Evolutionary conservation across 2,888 invertebrate species (phyloP).

Genomic region (Linnaemya tessellans): DNA sequence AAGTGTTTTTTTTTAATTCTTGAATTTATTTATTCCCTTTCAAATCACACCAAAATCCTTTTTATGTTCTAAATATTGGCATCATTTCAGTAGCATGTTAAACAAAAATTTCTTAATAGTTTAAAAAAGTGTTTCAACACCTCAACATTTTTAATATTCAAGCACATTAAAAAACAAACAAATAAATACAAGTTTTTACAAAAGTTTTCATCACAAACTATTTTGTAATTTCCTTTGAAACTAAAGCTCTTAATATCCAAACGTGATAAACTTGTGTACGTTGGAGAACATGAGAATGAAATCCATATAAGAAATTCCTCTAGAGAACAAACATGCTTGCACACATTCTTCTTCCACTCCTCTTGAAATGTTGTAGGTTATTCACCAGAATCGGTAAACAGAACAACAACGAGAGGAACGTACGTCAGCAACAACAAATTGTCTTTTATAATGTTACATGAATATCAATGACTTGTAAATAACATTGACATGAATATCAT

Average conservation of each 20-base stretch:
- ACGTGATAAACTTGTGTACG: slow-evolving; percentile 24
- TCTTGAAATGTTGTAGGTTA: slow-evolving; percentile 46
- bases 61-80: too few relatives aligned
- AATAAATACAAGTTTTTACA: slow-evolving; percentile 6
- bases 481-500: slow-evolving; percentile 71
- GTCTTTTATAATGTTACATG: slow-evolving; percentile 57
- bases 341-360: slow-evolving; percentile 6
- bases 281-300: slow-evolving; percentile 1
- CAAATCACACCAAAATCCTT: too few relatives aligned
- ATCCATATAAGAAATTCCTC: slow-evolving; percentile 42
- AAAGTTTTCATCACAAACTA: slow-evolving; percentile 16
- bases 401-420: slow-evolving; percentile 4
- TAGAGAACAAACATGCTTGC: slow-evolving; percentile 1
- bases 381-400: slow-evolving; percentile 23
- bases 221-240: slow-evolving; percentile 46
- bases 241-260: slow-evolving; percentile 33
- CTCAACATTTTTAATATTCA: neutral
- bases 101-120: neutral
- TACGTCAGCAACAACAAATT: slow-evolving; percentile 50
- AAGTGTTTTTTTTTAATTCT: too few relatives aligned
- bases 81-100: neutral
- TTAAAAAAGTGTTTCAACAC: neutral
- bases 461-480: slow-evolving; percentile 72
- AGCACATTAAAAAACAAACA: neutral
- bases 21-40: too few relatives aligned